Percentiles rank a stretch among this genome's conserved stretches.
phyloP scores from a whole-genome alignment of 2,113 vertebrate species.

The Maccullochella peelii region DNA sequence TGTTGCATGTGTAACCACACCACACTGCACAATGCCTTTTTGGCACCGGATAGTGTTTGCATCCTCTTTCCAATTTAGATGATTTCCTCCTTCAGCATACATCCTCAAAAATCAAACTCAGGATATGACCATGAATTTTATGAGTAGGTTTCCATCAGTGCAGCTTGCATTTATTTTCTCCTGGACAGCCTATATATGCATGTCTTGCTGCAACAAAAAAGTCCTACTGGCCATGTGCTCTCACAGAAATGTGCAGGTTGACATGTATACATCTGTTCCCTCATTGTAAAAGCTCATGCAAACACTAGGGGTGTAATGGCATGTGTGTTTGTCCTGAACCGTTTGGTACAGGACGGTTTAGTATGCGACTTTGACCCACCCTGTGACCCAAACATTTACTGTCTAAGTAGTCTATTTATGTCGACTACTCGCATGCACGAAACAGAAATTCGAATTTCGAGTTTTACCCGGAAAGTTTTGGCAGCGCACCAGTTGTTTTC shows the following conservation, averaged over 20 bases:
- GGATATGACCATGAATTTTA: neutral
- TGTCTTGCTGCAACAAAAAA: too few relatives aligned
- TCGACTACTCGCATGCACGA: too few relatives aligned
- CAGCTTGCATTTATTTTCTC: neutral
- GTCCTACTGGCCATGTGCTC: too few relatives aligned
- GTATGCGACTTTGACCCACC: too few relatives aligned
- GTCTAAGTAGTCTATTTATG: too few relatives aligned
- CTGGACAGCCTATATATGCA: neutral
- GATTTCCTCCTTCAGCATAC: neutral
- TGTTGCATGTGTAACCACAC: neutral
- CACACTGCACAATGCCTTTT: neutral
- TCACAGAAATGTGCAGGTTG: too few relatives aligned
- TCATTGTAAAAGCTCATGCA: neutral
- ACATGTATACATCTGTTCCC: neutral
- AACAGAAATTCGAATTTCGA: too few relatives aligned
- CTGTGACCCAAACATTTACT: too few relatives aligned
- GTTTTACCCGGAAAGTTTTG: too few relatives aligned
- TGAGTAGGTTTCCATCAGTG: neutral
- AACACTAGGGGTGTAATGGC: neutral
- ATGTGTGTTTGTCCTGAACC: too few relatives aligned
- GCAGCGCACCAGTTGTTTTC: too few relatives aligned
- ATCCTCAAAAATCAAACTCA: neutral
- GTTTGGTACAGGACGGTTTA: too few relatives aligned
- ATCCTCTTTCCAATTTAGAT: constrained; percentile 1
- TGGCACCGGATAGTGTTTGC: neutral